These are phyloP conservation scores for Stratiolaelaps scimitus DNA, from an alignment of 1,140 invertebrate genomes.

Conservation along the genomic window DNA sequence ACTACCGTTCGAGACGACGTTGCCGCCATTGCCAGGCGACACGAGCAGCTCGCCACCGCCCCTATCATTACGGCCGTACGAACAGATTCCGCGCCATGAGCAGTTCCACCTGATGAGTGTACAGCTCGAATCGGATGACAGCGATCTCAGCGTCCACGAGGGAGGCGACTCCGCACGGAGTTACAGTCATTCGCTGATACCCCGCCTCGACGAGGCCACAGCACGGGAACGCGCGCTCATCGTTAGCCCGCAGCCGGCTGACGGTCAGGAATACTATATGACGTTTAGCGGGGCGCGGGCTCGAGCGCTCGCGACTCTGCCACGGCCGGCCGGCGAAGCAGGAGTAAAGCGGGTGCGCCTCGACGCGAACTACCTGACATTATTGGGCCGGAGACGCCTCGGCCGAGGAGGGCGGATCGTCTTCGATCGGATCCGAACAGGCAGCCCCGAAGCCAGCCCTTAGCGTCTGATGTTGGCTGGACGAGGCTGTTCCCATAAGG, in stretches of 20 bases:
- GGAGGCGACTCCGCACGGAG: background rate
- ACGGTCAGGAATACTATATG: too few species aligned
- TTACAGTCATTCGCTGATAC: too few species aligned
- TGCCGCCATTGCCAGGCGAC: background rate
- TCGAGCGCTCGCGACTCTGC: too few species aligned
- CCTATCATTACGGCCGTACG: background rate
- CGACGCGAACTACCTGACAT: background rate
- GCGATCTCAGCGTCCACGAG: conserved; percentile 19
- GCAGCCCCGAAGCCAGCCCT: too few species aligned
- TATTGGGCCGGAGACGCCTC: background rate
- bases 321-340: background rate
- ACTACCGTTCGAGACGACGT: background rate
- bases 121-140: conserved; percentile 19
- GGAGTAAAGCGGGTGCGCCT: background rate
- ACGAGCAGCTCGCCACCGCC: too few species aligned
- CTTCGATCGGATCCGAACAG: background rate
- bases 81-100: background rate
- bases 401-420: conserved; percentile 11
- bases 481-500: too few species aligned
- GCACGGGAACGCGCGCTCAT: too few species aligned
- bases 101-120: conserved; percentile 16
- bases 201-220: too few species aligned
- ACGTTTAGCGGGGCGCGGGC: too few species aligned
- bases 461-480: too few species aligned
- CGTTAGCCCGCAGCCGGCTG: too few species aligned